A percentile compares a stretch with the other conserved stretches of the same genome.
Conservation (phyloP, 2,113 vertebrate genomes). For the Ciconia maguari region DNA sequence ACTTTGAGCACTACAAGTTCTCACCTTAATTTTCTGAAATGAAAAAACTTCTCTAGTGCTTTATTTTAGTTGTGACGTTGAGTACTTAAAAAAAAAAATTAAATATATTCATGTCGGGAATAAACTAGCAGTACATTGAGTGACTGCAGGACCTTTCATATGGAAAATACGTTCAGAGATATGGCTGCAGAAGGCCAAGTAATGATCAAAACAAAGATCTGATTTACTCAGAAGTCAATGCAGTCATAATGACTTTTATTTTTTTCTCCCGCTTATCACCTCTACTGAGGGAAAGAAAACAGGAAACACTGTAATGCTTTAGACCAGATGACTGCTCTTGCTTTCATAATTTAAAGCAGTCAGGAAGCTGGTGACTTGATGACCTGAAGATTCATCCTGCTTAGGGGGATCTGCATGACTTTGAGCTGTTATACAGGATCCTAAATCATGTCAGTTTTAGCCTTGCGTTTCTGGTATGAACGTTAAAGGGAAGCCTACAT, state of each 20-base stretch:
- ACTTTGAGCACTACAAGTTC: neutral
- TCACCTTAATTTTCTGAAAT: constrained; percentile 18
- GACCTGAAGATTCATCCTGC: neutral
- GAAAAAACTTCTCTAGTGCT: neutral
- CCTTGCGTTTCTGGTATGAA: neutral
- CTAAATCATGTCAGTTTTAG: neutral
- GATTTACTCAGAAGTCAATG: neutral
- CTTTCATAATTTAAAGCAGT: neutral
- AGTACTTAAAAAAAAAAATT: neutral
- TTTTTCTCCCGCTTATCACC: accelerated
- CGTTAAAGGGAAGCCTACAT: neutral
- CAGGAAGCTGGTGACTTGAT: neutral
- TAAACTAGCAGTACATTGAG: neutral
- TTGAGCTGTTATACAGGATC: neutral
- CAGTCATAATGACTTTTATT: neutral
- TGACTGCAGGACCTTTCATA: neutral
- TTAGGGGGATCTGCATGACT: neutral
- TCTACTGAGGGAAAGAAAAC: neutral
- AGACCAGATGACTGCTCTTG: neutral
- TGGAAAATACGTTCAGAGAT: neutral
- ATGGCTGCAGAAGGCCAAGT: neutral
- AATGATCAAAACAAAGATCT: neutral
- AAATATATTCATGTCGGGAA: neutral
- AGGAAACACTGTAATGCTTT: neutral
- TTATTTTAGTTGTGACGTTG: neutral